phyloP scores from a whole-genome alignment of 1,140 invertebrate genomes.

The Pissodes strobi region DNA sequence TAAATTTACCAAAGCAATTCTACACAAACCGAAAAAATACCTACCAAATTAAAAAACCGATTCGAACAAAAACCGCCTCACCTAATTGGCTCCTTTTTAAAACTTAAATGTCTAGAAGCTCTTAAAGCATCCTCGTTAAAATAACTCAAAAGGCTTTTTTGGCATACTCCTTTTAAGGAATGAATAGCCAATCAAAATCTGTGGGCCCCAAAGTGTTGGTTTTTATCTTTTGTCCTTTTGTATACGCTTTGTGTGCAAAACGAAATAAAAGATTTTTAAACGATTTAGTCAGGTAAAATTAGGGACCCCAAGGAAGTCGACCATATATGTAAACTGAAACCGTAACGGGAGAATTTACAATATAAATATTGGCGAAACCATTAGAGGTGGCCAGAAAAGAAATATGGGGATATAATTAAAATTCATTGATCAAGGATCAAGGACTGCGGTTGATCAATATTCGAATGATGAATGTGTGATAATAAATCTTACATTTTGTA shows the following conservation, averaged over 20 bases:
- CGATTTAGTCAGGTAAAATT: conserved; percentile 11
- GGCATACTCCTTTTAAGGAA: not conserved
- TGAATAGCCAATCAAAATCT: conserved; percentile 17
- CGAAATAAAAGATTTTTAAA: conserved; percentile 4
- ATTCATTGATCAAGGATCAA: too few relatives aligned
- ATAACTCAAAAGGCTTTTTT: conserved; percentile 11
- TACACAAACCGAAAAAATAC: too few relatives aligned
- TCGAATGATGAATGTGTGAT: too few relatives aligned
- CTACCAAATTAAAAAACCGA: too few relatives aligned
- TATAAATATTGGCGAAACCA: conserved; percentile 1
- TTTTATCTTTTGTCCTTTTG: not conserved
- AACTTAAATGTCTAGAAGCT: not conserved
- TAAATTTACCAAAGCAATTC: too few relatives aligned
- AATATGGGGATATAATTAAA: not conserved
- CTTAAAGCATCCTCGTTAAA: conserved; percentile 4
- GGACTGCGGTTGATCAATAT: too few relatives aligned
- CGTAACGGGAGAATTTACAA: not conserved
- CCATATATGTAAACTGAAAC: conserved; percentile 10
- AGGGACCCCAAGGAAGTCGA: conserved; percentile 3
- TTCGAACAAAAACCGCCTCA: too few relatives aligned
- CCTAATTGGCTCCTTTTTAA: conserved; percentile 12
- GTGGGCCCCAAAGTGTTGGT: not conserved
- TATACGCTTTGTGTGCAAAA: not conserved
- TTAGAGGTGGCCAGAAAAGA: not conserved
- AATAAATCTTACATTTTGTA: too few relatives aligned